phyloP scores from a whole-genome alignment of 1,140 invertebrate genomes.

The Zaprionus capensis region DNA sequence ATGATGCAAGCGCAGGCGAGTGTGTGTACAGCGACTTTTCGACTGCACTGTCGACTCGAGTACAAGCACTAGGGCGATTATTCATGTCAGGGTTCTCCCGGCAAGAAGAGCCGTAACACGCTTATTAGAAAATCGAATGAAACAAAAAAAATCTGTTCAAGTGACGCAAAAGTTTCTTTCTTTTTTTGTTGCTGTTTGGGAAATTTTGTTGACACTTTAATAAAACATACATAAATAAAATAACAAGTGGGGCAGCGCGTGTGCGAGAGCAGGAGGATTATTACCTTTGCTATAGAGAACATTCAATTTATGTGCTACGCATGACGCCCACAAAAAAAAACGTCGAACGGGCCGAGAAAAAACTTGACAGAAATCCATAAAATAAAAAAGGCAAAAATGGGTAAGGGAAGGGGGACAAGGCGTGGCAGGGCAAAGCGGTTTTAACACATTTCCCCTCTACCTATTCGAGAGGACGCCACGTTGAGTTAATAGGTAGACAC shows the following conservation, averaged over 20 bases:
- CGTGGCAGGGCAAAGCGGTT: conserved; percentile 33
- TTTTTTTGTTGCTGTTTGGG: conserved; percentile 12
- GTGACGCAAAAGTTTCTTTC: conserved; percentile 46
- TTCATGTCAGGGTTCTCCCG: conserved; percentile 10
- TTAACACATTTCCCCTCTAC: conserved; percentile 28
- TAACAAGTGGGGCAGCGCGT: conserved; percentile 20
- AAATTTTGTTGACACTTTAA: conserved; percentile 44
- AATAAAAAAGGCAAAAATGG: conserved; percentile 20
- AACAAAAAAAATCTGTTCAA: neutral
- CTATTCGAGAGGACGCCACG: conserved; percentile 36
- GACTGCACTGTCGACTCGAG: neutral
- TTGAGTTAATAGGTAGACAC: conserved; percentile 54
- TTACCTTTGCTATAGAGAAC: conserved; percentile 7
- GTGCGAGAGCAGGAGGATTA: conserved; percentile 2
- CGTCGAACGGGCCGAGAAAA: conserved; percentile 6
- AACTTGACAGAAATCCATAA: conserved; percentile 49
- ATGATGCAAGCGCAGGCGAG: conserved; percentile 17
- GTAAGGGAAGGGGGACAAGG: conserved; percentile 6
- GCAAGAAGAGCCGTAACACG: conserved; percentile 5
- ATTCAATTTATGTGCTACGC: conserved; percentile 16
- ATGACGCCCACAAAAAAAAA: conserved; percentile 3
- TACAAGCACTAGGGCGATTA: conserved; percentile 1
- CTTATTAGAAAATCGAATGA: neutral
- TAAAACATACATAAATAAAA: conserved; percentile 42
- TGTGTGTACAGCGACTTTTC: neutral